Base-by-base conservation (phyloP, 64 coral and sea anemone genomes). In the Actinia equina region DNA sequence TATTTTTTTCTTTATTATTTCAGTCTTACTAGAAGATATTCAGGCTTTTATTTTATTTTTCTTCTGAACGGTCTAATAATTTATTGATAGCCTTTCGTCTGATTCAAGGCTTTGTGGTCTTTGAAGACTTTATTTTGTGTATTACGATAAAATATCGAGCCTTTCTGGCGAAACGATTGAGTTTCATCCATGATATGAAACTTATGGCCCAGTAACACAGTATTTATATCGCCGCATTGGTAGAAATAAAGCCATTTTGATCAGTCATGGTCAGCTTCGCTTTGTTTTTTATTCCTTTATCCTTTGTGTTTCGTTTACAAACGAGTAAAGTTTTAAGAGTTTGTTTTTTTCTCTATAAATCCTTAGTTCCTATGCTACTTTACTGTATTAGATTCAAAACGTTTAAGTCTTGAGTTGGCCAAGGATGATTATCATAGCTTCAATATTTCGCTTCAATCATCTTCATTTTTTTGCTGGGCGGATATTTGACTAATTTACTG, bases 51-150 rank as follows among this genome's bases (percentile, higher is more conserved):
- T 44, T 81, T 81, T 81, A 8, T 19, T 81, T 18, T 81, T 81
- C 14, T 49, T 30, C 44, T 52, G 78, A 52, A 81, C 78, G 17
- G 78, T 81, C 14, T 25, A 37, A 81, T 81, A 49, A 81, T 81
- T 81, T 81, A 81, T 81, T 81, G 78, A 81, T 81, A 81, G 6
- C 42, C 44, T 81, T 81, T 81, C 78, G 78, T 81, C 78, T 81
- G 78, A 25, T 52, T 81, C 78, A 81, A 52, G 69, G 78, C 18
- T 81, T 81, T 57, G 20, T 44, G 52, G 78, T 44, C 52, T 44
- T 81, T 22, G 78, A 43, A 43, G 77, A 17, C 27, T 79, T 46
- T 79, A 79, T 81, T 81, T 81, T 81, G 14, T 81, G 77, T 79
- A 43, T 79, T 26, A 79, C 78, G 78, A 81, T 20, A 81, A 17